Percentiles rank a stretch among this genome's conserved stretches.
These are phyloP conservation scores for Parnassius orleans DNA, from an alignment of 2,888 invertebrate species.

Conservation along the genomic window DNA sequence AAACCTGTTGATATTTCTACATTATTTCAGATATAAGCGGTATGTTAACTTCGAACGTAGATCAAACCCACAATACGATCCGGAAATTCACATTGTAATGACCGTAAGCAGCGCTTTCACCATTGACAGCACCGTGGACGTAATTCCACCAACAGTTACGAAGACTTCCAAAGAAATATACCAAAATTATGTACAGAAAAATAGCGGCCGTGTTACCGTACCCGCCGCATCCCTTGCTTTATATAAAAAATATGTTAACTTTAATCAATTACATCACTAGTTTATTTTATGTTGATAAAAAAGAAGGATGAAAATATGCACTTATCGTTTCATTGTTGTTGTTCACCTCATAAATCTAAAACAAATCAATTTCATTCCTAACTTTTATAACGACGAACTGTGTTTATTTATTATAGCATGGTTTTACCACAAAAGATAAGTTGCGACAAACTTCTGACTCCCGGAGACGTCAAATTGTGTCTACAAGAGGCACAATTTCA, in stretches of 20 bases:
- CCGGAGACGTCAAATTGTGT: too few relatives aligned
- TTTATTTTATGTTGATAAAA: too few relatives aligned
- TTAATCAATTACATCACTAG: constrained; percentile 31
- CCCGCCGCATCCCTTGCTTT: constrained; percentile 45
- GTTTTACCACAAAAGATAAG: too few relatives aligned
- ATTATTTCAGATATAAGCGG: constrained; percentile 72
- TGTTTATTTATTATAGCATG: too few relatives aligned
- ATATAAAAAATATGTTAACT: constrained; percentile 64
- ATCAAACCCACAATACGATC: constrained; percentile 76
- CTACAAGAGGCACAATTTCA: too few relatives aligned
- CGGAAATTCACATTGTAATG: constrained; percentile 76
- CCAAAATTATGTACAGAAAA: constrained; percentile 83
- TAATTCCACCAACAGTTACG: constrained; percentile 84
- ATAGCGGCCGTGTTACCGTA: constrained; percentile 74
- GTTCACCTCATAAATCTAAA: too few relatives aligned
- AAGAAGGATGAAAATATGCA: too few relatives aligned
- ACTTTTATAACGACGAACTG: too few relatives aligned
- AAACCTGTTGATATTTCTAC: background rate
- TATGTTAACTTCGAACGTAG: constrained; percentile 84
- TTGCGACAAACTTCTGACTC: too few relatives aligned
- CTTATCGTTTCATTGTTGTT: too few relatives aligned
- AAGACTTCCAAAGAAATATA: constrained; percentile 84
- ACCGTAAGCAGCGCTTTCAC: constrained; percentile 84
- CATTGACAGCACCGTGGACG: constrained; percentile 82
- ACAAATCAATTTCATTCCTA: too few relatives aligned